Conservation (phyloP, 2,888 invertebrate species). For the Hymenopus coronatus region DNA sequence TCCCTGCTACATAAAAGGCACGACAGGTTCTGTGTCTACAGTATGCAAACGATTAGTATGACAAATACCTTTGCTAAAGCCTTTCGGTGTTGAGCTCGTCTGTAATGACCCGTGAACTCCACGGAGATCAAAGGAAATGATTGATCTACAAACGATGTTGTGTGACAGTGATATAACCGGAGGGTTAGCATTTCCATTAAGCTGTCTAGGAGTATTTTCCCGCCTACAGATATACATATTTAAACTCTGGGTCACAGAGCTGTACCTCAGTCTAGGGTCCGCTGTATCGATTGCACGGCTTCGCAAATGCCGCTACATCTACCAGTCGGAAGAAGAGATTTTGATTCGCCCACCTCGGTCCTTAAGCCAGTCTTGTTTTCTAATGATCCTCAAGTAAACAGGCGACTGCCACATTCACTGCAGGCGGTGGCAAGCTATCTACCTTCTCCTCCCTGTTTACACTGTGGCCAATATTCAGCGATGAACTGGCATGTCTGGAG, state of each 20-base stretch:
- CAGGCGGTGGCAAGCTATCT: background rate
- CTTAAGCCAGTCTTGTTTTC: background rate
- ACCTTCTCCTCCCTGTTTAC: too few relatives aligned
- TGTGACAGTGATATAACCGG: background rate
- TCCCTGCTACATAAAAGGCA: too few relatives aligned
- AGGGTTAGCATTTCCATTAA: background rate
- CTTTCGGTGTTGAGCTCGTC: background rate
- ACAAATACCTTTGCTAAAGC: background rate
- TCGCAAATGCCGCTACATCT: background rate
- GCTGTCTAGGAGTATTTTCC: background rate
- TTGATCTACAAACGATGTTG: background rate
- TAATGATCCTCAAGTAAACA: background rate
- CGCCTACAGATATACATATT: background rate
- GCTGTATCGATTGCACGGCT: background rate
- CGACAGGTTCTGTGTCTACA: too few relatives aligned
- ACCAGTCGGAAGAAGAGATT: background rate
- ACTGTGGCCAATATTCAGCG: too few relatives aligned
- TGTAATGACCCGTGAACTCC: background rate
- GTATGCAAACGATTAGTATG: background rate
- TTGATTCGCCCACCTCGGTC: background rate
- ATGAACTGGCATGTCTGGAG: too few relatives aligned
- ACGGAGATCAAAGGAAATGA: background rate
- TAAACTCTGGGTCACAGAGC: background rate
- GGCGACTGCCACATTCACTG: background rate
- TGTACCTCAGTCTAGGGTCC: background rate